Conservation (phyloP, 2,797 vertebrate species). For the Cottoperca gobio region DNA sequence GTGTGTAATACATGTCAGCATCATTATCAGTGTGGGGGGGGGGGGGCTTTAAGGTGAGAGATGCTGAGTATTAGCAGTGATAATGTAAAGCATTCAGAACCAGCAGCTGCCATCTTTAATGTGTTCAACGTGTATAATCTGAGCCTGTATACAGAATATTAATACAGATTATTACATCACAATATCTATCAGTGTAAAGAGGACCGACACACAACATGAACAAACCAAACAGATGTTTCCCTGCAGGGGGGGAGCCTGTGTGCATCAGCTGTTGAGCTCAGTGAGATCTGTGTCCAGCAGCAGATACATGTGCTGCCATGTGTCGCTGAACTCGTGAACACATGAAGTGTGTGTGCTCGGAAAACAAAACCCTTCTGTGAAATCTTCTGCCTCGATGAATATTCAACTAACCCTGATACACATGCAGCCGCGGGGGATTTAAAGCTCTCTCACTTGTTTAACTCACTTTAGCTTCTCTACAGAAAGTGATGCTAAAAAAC, state of each 20-base stretch:
- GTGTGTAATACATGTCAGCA: too few species aligned
- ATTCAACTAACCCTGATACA: slow-evolving; percentile 44
- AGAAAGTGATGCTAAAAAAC: neutral
- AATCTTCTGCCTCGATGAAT: slow-evolving; percentile 51
- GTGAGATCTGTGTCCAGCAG: too few species aligned
- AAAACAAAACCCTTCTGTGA: slow-evolving; percentile 33
- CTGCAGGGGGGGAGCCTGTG: too few species aligned
- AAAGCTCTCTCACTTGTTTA: slow-evolving; percentile 32
- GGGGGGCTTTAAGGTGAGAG: too few species aligned
- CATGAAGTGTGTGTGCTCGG: neutral
- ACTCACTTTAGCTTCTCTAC: slow-evolving; percentile 12
- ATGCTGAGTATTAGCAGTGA: neutral
- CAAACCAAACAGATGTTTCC: too few species aligned
- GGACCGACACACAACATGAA: neutral
- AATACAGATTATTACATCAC: too few species aligned
- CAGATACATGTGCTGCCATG: slow-evolving; percentile 3
- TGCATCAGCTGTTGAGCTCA: too few species aligned
- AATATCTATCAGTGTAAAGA: too few species aligned
- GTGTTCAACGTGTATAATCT: neutral
- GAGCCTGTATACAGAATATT: too few species aligned
- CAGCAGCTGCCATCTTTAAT: slow-evolving; percentile 13
- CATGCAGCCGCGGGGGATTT: slow-evolving; percentile 25
- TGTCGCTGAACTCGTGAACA: slow-evolving; percentile 15
- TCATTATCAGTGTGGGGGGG: too few species aligned
- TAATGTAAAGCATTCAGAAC: slow-evolving; percentile 4